These are phyloP conservation scores for Sebastes cheni DNA, from an alignment of 2,797 vertebrate genomes.

Conservation along the genomic window DNA sequence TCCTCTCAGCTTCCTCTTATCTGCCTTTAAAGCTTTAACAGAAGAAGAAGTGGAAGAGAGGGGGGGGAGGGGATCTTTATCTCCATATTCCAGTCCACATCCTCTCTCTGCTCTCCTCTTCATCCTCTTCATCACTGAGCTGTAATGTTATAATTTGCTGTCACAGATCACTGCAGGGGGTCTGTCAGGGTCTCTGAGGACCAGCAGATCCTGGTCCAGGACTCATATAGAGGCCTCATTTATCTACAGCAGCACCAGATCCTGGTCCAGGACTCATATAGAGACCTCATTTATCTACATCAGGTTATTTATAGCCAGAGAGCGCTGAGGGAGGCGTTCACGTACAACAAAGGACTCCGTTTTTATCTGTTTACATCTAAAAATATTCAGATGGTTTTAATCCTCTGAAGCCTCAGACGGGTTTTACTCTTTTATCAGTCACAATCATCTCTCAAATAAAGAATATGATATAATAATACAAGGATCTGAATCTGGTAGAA, in stretches of 20 bases:
- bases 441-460: background rate
- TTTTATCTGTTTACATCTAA: background rate
- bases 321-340: background rate
- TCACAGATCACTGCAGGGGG: background rate
- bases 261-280: background rate
- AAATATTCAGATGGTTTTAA: background rate
- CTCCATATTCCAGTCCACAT: conserved; percentile 19
- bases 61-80: conserved; percentile 16
- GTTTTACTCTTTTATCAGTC: background rate
- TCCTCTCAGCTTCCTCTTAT: conserved; percentile 7
- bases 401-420: background rate
- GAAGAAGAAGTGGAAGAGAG: background rate
- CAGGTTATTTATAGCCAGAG: conserved; percentile 8
- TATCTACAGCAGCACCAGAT: background rate
- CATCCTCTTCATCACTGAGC: conserved; percentile 1
- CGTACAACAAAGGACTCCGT: background rate
- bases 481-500: too few relatives aligned
- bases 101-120: background rate
- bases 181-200: background rate
- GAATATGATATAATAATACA: too few relatives aligned
- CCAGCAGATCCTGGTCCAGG: too few relatives aligned
- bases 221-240: background rate
- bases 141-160: background rate
- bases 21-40: conserved; percentile 14
- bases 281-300: background rate